Evolutionary conservation across 2,113 vertebrate genomes (phyloP).

Genomic region (Amia ocellicauda): DNA sequence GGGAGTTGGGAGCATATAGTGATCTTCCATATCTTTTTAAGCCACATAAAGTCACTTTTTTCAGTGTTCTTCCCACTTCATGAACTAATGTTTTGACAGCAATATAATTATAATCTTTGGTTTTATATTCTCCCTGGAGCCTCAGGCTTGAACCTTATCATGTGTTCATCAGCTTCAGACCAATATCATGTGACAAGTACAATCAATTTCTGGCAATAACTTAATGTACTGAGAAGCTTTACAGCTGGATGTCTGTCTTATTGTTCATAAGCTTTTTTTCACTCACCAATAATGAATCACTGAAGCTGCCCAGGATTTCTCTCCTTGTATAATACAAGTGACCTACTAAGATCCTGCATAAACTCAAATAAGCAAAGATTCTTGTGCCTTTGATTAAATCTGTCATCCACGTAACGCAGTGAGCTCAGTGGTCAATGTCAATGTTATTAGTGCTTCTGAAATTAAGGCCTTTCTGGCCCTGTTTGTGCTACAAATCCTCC

Average conservation of each 20-base stretch:
- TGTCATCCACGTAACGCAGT: conserved; percentile 12
- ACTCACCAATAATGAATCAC: conserved; percentile 16
- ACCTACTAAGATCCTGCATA: conserved; percentile 28
- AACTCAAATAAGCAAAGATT: conserved; percentile 21
- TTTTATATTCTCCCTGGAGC: too few species aligned
- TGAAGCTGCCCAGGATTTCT: conserved; percentile 25
- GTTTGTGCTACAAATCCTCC: not conserved
- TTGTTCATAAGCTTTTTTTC: conserved; percentile 3
- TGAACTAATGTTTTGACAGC: too few species aligned
- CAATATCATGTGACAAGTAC: not conserved
- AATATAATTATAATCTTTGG: too few species aligned
- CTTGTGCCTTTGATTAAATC: conserved; percentile 37
- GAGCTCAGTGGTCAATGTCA: conserved; percentile 9
- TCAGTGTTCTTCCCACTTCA: too few species aligned
- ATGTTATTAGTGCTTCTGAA: conserved; percentile 9
- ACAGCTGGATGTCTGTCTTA: not conserved
- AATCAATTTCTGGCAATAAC: too few species aligned
- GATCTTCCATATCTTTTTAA: too few species aligned
- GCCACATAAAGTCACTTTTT: too few species aligned
- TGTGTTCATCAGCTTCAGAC: not conserved
- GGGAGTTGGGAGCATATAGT: too few species aligned
- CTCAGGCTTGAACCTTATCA: too few species aligned
- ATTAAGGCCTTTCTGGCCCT: conserved; percentile 2
- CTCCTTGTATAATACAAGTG: conserved; percentile 27
- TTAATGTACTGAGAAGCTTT: not conserved